These are phyloP conservation scores for Erebia ligea DNA, from an alignment of 2,888 invertebrate genomes.

Conservation along the genomic window DNA sequence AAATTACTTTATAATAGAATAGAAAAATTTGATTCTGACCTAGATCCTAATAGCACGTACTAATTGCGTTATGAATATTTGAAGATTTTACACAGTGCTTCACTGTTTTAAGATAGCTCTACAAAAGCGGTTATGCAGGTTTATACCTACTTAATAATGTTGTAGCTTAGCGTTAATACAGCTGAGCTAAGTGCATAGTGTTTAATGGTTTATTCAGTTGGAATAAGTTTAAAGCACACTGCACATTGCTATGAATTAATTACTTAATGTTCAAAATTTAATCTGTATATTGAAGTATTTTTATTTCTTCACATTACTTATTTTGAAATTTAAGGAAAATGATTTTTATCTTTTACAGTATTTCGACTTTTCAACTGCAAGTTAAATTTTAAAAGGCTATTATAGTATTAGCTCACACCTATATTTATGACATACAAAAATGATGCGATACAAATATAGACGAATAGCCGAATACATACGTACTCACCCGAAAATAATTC, in stretches of 20 bases:
- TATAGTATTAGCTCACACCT: no score
- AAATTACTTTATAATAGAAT: background rate
- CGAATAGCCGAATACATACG: no score
- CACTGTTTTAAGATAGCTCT: constrained; percentile 30
- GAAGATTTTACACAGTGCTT: constrained; percentile 25
- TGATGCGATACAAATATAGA: no score
- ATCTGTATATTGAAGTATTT: no score
- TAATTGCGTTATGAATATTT: constrained; percentile 38
- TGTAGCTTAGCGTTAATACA: background rate
- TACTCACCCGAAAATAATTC: no score
- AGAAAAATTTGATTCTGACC: constrained; percentile 20
- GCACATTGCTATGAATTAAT: background rate
- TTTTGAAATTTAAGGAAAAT: no score
- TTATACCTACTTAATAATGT: background rate
- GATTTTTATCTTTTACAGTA: no score
- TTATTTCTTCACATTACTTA: no score
- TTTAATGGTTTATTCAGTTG: background rate
- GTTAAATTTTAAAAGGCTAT: no score
- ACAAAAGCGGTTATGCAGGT: constrained; percentile 27
- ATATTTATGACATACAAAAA: no score
- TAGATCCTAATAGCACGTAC: constrained; percentile 24
- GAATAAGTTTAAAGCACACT: background rate
- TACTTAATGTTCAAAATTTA: background rate
- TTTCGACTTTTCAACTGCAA: no score
- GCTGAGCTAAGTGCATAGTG: background rate